phyloP scores from a whole-genome alignment of 2,113 vertebrate species.

The Ivindomyrus marchei region DNA sequence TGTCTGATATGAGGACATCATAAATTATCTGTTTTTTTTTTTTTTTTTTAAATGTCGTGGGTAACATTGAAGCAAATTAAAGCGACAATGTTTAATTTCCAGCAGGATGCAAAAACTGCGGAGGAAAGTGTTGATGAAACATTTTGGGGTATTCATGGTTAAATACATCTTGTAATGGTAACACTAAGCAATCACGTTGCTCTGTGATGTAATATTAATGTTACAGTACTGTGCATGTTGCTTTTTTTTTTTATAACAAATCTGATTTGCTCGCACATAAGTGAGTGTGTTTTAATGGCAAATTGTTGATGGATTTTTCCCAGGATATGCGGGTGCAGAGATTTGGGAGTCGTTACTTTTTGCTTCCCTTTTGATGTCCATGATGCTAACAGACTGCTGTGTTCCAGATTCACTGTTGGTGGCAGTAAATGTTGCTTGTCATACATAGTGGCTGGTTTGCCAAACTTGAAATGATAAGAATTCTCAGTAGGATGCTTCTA shows the following conservation, averaged over 20 bases:
- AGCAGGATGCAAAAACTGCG: not conserved
- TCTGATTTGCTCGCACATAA: not conserved
- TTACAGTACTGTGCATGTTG: not conserved
- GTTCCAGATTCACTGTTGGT: no score
- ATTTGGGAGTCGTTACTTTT: not conserved
- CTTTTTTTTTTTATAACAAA: not conserved
- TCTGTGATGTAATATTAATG: not conserved
- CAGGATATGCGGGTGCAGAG: not conserved
- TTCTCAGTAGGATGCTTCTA: not conserved
- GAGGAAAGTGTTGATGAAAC: not conserved
- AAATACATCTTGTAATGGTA: not conserved
- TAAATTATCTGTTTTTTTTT: no score
- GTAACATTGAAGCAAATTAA: not conserved
- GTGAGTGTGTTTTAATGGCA: not conserved
- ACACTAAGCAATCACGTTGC: not conserved
- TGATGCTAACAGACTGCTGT: no score
- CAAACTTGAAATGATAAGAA: not conserved
- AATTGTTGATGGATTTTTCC: not conserved
- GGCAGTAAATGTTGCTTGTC: no score
- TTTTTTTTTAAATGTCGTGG: not conserved
- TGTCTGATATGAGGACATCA: not conserved
- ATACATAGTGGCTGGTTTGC: no score
- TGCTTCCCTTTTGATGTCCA: no score
- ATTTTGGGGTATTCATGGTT: not conserved
- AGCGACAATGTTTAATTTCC: not conserved